These are phyloP conservation scores for Forbesichthys papilliferus DNA, from an alignment of 2,113 vertebrate species.

Conservation along the genomic window DNA sequence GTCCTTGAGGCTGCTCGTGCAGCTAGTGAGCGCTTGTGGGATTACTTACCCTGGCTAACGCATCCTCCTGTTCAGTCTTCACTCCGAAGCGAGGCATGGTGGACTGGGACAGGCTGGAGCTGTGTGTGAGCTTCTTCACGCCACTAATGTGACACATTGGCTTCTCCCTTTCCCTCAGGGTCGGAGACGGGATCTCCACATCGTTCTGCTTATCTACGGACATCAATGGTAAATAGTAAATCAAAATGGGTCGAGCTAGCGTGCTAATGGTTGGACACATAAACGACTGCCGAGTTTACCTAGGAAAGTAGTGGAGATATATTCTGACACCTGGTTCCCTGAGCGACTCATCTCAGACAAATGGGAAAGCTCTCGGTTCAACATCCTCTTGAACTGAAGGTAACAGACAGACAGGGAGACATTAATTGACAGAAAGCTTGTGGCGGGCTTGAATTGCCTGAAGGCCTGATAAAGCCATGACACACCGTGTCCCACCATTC, in stretches of 20 bases:
- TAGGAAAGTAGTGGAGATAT: constrained; percentile 93
- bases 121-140: constrained; percentile 85
- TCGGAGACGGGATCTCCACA: constrained; percentile 88
- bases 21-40: not conserved
- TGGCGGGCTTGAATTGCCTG: not conserved
- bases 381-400: constrained; percentile 88
- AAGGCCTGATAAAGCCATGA: not conserved
- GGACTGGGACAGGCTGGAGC: constrained; percentile 81
- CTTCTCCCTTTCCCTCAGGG: constrained; percentile 83
- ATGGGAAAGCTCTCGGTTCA: constrained; percentile 92
- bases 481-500: no score
- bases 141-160: constrained; percentile 93
- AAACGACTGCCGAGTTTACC: constrained; percentile 62
- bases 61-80: constrained; percentile 88
- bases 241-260: not conserved
- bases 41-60: constrained; percentile 79
- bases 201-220: constrained; percentile 90
- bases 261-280: not conserved
- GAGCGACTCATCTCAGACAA: constrained; percentile 95
- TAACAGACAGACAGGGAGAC: constrained; percentile 23
- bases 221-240: constrained; percentile 25
- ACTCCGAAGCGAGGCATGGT: constrained; percentile 85
- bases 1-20: not conserved
- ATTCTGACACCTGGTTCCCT: constrained; percentile 95
- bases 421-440: constrained; percentile 4